These are phyloP conservation scores for Rhegmatorhina hoffmannsi DNA, from an alignment of 2,113 vertebrate species.

Conservation along the genomic window DNA sequence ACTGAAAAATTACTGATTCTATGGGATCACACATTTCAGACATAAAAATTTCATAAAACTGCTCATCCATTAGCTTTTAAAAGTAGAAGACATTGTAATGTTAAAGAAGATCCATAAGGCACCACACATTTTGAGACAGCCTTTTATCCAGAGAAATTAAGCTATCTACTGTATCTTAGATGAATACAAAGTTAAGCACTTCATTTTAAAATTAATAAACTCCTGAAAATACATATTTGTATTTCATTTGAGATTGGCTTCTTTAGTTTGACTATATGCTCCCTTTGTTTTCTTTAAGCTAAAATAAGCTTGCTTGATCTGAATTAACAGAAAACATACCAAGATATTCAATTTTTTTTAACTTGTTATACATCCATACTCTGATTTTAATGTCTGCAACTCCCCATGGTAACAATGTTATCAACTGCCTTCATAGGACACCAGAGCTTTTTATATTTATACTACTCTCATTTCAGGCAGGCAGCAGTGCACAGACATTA, in stretches of 20 bases:
- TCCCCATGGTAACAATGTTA: not conserved
- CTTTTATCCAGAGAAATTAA: not conserved
- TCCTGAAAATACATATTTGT: not conserved
- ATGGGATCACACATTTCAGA: not conserved
- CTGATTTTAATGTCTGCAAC: not conserved
- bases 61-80: not conserved
- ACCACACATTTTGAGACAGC: not conserved
- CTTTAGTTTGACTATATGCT: not conserved
- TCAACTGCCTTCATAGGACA: not conserved
- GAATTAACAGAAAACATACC: not conserved
- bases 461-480: not conserved
- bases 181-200: not conserved
- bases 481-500: not conserved
- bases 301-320: not conserved
- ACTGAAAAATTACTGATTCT: not conserved
- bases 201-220: not conserved
- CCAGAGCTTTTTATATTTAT: not conserved
- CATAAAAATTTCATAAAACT: not conserved
- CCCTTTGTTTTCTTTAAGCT: not conserved
- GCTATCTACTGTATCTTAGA: not conserved
- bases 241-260: not conserved
- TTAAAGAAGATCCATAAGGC: not conserved
- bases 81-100: not conserved
- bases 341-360: not conserved
- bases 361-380: rapidly evolving